Evolutionary conservation across 2,888 invertebrate species (phyloP).

Genomic region (Venustoraphidia nigricollis): DNA sequence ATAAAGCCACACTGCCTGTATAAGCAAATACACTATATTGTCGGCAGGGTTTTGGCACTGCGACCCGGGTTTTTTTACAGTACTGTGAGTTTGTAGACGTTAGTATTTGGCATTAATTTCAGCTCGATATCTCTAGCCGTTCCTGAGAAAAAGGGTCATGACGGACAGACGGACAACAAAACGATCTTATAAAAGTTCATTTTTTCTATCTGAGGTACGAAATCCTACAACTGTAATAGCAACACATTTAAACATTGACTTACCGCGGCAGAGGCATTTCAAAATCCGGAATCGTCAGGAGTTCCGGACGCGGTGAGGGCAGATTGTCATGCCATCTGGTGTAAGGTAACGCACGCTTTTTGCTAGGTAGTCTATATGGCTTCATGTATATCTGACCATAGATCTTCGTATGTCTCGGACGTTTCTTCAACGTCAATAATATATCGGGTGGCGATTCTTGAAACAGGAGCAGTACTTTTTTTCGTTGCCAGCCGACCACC

Average conservation of each 20-base stretch:
- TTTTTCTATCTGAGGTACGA: too few relatives aligned
- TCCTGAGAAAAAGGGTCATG: too few relatives aligned
- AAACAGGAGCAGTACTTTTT: slow-evolving; percentile 55
- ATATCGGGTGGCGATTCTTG: slow-evolving; percentile 70
- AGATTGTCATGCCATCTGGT: slow-evolving; percentile 52
- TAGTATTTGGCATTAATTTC: too few relatives aligned
- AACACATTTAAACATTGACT: slow-evolving; percentile 12
- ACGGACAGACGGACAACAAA: too few relatives aligned
- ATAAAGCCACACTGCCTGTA: too few relatives aligned
- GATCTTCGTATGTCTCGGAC: slow-evolving; percentile 66
- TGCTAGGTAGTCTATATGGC: slow-evolving; percentile 56
- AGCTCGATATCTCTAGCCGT: too few relatives aligned
- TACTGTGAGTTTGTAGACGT: too few relatives aligned
- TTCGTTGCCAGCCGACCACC: slow-evolving; percentile 68
- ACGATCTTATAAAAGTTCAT: too few relatives aligned
- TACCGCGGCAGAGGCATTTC: slow-evolving; percentile 40
- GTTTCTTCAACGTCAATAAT: slow-evolving; percentile 63
- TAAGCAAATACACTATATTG: too few relatives aligned
- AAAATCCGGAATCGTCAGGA: slow-evolving; percentile 43
- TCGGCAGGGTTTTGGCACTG: too few relatives aligned
- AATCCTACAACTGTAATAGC: too few relatives aligned
- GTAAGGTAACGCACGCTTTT: slow-evolving; percentile 46
- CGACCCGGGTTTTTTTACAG: too few relatives aligned
- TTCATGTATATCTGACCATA: slow-evolving; percentile 60
- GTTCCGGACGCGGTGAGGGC: slow-evolving; percentile 46